A percentile compares a stretch with the other conserved stretches of the same genome.
Conservation (phyloP, 2,113 vertebrate species). For the Pomatostomus ruficeps region DNA sequence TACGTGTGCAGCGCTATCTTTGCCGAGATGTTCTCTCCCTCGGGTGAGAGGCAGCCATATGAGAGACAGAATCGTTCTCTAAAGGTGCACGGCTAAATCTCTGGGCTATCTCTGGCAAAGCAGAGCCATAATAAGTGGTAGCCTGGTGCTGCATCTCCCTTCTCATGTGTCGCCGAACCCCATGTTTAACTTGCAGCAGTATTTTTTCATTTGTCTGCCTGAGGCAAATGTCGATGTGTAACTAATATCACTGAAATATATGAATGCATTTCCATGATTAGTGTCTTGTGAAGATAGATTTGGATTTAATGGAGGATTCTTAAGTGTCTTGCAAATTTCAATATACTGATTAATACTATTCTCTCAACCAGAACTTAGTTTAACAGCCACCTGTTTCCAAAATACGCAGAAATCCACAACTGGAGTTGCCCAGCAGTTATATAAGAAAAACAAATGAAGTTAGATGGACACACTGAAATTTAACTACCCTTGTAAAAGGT, state of each 20-base stretch:
- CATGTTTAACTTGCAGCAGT: neutral
- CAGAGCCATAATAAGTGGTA: too few relatives aligned
- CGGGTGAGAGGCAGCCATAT: too few relatives aligned
- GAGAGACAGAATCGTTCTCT: too few relatives aligned
- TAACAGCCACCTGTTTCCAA: conserved; percentile 4
- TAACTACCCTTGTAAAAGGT: neutral
- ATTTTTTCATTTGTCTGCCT: neutral
- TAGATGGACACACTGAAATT: neutral
- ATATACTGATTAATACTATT: conserved; percentile 20
- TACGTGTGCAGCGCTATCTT: too few relatives aligned
- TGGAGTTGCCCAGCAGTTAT: neutral
- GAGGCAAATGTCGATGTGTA: neutral
- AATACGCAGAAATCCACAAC: neutral
- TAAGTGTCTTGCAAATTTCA: conserved; percentile 27
- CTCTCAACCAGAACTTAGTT: conserved; percentile 6
- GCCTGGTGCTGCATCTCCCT: neutral
- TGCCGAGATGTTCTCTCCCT: too few relatives aligned
- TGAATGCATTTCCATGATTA: conserved; percentile 45
- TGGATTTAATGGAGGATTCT: neutral
- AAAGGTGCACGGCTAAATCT: too few relatives aligned
- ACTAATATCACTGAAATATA: conserved; percentile 14
- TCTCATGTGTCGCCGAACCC: neutral
- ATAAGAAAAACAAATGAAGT: neutral
- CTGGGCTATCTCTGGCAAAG: too few relatives aligned
- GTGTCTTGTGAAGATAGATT: neutral